Conservation (phyloP, 1,140 invertebrate species). For the Heliconius hewitsoni region DNA sequence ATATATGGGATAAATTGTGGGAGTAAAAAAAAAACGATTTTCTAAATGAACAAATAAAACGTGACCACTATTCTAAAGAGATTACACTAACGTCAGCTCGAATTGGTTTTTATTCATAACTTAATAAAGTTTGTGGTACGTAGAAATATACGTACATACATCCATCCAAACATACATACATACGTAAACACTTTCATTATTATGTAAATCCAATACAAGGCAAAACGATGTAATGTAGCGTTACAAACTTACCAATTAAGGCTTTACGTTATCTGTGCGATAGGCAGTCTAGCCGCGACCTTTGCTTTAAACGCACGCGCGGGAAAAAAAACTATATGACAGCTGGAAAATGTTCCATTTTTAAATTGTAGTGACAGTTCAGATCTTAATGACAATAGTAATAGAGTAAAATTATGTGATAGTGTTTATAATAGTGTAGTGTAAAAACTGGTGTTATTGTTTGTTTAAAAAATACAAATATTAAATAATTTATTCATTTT, state of each 20-base stretch:
- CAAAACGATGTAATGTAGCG: slow-evolving; percentile 43
- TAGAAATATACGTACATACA: neutral
- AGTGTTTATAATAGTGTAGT: slow-evolving; percentile 13
- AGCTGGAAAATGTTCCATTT: slow-evolving; percentile 18
- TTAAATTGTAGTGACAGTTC: slow-evolving; percentile 7
- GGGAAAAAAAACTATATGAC: slow-evolving; percentile 29
- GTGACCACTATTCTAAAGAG: neutral
- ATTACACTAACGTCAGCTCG: neutral
- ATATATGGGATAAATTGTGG: too few relatives aligned
- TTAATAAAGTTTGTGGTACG: neutral
- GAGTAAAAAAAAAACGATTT: neutral
- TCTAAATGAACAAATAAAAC: neutral
- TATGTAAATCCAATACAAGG: slow-evolving; percentile 48
- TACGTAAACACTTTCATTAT: slow-evolving; percentile 40
- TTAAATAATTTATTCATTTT: neutral
- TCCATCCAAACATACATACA: neutral
- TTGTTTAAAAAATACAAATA: neutral
- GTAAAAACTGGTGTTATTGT: neutral
- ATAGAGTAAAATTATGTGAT: slow-evolving; percentile 1
- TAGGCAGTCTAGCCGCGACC: slow-evolving; percentile 51
- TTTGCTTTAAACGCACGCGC: slow-evolving; percentile 46
- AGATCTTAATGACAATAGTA: neutral
- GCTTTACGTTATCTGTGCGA: slow-evolving; percentile 44
- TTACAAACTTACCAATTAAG: slow-evolving; percentile 45
- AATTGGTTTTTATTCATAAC: neutral